A percentile compares a stretch with the other conserved stretches of the same genome.
phyloP scores from a whole-genome alignment of 2,797 vertebrate species.

The Hoplostethus atlanticus region DNA sequence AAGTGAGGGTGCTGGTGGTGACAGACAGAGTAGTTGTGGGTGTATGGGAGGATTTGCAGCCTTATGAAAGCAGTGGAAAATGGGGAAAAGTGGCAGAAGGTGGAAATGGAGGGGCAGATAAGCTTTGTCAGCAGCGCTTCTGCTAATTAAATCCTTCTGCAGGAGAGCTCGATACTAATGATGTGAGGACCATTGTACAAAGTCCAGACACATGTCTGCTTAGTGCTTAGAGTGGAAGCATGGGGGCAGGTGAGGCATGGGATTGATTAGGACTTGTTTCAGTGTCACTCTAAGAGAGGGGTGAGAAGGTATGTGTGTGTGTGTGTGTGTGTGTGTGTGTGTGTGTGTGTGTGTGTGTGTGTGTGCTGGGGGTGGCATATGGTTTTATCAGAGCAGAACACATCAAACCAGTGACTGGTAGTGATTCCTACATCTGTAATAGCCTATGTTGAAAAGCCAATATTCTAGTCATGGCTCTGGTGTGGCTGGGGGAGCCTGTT shows the following conservation, averaged over 20 bases:
- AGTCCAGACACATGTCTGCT: slow-evolving; percentile 17
- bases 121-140: slow-evolving; percentile 42
- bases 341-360: slow-evolving; percentile 5
- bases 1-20: slow-evolving; percentile 33
- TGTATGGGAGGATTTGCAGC: not conserved
- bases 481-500: slow-evolving; percentile 14
- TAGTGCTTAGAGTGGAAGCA: slow-evolving; percentile 10
- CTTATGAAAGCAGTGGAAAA: slow-evolving; percentile 21
- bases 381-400: slow-evolving; percentile 34
- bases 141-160: slow-evolving; percentile 57
- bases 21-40: slow-evolving; percentile 13
- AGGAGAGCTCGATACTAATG: slow-evolving; percentile 48
- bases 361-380: not conserved
- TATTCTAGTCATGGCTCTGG: slow-evolving; percentile 47
- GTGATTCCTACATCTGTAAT: slow-evolving; percentile 45
- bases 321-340: too few relatives aligned
- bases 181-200: not conserved
- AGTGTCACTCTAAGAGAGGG: slow-evolving; percentile 12
- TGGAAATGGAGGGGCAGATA: slow-evolving; percentile 38
- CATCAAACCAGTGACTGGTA: slow-evolving; percentile 40
- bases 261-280: slow-evolving; percentile 25
- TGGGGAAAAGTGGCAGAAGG: slow-evolving; percentile 11
- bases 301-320: too few relatives aligned
- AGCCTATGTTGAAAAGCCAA: slow-evolving; percentile 55
- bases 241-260: slow-evolving; percentile 32